Conservation (phyloP, 2,113 vertebrate species). For the Neolamprologus toae region DNA sequence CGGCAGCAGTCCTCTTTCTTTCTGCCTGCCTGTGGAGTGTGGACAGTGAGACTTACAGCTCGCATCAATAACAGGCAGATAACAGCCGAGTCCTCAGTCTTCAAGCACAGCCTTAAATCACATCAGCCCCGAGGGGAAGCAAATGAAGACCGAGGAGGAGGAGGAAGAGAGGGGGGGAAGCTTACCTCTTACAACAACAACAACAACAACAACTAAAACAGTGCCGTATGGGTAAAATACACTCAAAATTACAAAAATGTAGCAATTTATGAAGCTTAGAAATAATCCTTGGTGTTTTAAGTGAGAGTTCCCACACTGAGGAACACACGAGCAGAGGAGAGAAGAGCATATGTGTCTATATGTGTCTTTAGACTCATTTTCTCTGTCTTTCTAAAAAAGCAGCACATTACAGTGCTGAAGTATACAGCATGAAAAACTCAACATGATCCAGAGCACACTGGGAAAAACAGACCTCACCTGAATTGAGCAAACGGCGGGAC, state of each 20-base stretch:
- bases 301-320: slow-evolving; percentile 27
- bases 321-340: neutral
- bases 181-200: neutral
- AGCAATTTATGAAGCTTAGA: slow-evolving; percentile 28
- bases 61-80: slow-evolving; percentile 57
- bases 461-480: neutral
- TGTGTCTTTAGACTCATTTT: neutral
- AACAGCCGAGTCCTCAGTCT: slow-evolving; percentile 45
- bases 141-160: slow-evolving; percentile 27
- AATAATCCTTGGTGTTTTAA: slow-evolving; percentile 18
- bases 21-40: slow-evolving; percentile 7
- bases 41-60: slow-evolving; percentile 44
- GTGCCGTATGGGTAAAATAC: neutral
- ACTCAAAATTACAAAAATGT: neutral
- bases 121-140: slow-evolving; percentile 31
- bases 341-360: neutral
- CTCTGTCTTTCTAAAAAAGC: neutral
- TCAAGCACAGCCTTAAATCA: slow-evolving; percentile 56
- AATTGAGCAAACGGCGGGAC: neutral
- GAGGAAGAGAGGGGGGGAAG: neutral
- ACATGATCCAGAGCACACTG: neutral
- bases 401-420: neutral
- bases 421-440: neutral
- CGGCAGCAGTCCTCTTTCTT: neutral
- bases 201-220: neutral